Percentiles rank a stretch among this genome's conserved stretches.
phyloP scores from a whole-genome alignment of 2,888 invertebrate genomes.

The Nephrotoma appendiculata region DNA sequence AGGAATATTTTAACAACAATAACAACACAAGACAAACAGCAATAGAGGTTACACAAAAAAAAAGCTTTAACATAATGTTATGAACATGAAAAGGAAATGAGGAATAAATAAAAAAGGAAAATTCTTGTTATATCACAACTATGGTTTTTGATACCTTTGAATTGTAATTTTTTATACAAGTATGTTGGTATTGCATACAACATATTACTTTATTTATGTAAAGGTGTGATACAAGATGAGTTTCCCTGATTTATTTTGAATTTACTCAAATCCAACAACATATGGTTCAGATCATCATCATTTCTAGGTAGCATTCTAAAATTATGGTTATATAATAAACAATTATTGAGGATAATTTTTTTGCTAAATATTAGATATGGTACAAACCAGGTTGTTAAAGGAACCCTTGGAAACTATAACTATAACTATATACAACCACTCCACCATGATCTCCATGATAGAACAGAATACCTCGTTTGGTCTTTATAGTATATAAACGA shows the following conservation, averaged over 20 bases:
- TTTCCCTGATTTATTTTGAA: background rate
- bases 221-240: background rate
- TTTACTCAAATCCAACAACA: background rate
- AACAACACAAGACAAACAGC: background rate
- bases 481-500: no score
- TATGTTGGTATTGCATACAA: background rate
- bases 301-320: no score
- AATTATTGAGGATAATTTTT: background rate
- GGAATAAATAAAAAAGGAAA: background rate
- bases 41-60: background rate
- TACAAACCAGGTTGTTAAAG: no score
- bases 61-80: background rate
- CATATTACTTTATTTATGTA: no score
- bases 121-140: background rate
- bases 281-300: background rate
- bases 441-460: no score
- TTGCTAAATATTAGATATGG: background rate
- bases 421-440: no score
- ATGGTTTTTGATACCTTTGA: background rate
- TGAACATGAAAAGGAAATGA: background rate
- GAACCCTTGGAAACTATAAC: no score
- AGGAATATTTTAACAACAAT: background rate
- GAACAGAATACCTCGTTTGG: no score
- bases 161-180: background rate
- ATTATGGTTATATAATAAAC: background rate